A percentile compares a stretch with the other conserved stretches of the same genome.
These are phyloP conservation scores for Okamejei kenojei DNA, from an alignment of 2,797 vertebrate genomes.

Conservation along the genomic window DNA sequence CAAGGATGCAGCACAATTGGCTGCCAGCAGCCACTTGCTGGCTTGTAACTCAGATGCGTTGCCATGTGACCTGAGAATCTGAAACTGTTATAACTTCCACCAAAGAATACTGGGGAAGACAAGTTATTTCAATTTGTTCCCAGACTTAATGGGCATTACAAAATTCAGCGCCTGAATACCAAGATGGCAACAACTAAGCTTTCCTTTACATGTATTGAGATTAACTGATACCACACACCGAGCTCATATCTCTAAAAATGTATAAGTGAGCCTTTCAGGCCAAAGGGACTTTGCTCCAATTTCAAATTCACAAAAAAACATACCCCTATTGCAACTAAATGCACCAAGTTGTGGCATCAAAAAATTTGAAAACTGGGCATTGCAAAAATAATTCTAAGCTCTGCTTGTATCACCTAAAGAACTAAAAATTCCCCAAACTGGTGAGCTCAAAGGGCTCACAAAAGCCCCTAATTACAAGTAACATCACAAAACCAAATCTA, in stretches of 20 bases:
- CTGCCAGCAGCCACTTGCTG: conserved; percentile 37
- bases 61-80: conserved; percentile 38
- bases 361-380: not conserved
- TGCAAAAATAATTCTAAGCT: not conserved
- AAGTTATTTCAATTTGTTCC: conserved; percentile 37
- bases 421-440: not conserved
- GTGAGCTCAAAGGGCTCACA: not conserved
- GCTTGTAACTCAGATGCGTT: conserved; percentile 38
- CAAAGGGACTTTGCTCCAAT: not conserved
- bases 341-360: not conserved
- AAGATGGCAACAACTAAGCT: conserved; percentile 16
- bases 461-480: not conserved
- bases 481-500: not conserved
- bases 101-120: conserved; percentile 38
- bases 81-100: conserved; percentile 37
- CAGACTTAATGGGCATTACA: conserved; percentile 30
- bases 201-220: conserved; percentile 15
- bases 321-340: not conserved
- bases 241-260: not conserved
- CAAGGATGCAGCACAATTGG: conserved; percentile 35
- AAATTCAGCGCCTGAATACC: conserved; percentile 22
- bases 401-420: not conserved
- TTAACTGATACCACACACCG: conserved; percentile 8
- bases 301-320: not conserved
- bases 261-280: not conserved